Evolutionary conservation across 2,888 invertebrate species (phyloP), one percentile per base, ranked within the genome.

Genomic region (Margaritifera margaritifera): DNA sequence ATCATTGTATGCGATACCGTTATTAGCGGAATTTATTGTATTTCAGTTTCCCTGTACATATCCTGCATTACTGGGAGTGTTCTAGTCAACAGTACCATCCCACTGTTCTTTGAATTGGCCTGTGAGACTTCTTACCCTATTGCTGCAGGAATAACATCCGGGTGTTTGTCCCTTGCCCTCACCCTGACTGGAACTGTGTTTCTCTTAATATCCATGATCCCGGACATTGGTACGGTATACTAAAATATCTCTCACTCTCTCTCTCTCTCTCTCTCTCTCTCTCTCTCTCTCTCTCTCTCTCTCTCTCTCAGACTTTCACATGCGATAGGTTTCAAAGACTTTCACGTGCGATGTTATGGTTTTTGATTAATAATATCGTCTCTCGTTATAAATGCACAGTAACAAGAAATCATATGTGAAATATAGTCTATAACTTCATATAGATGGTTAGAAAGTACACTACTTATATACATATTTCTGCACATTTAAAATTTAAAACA

Each of bases 91-190:
- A 77, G 78, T 15, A 73, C 76, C 6, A 72, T 73, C 25, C 84
- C 85, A 0, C 66, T 85, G 22, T 80, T 79, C 65, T 84, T 79
- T 57, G 85, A 85, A 69, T 66, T 83, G 61, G 72, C 80, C 0
- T 84, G 84, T 68, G 84, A 85, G 70, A 75, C 68, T 11, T 77
- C 80, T 2, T 84, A 79, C 62, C 84, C 85, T 11, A 76, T 81
- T 19, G 77, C 79, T 6, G 83, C 84, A 64, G 82, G 80, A 6
- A 80, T 85, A 6, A 78, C 84, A 1, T 77, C 76, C 51, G 79
- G 80, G 4, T 56, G 79, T 19, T 64, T 82, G 27, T 82, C 81
- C 11, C 59, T 78, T 55, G 65, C 71, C 11, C 71, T 77, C 56
- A 83, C 81, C 64, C 20, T 78, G 6, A 62, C 75, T n/a, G 79